Base-by-base conservation (phyloP, 1,140 invertebrate species). In the Drosophila triauraria region DNA sequence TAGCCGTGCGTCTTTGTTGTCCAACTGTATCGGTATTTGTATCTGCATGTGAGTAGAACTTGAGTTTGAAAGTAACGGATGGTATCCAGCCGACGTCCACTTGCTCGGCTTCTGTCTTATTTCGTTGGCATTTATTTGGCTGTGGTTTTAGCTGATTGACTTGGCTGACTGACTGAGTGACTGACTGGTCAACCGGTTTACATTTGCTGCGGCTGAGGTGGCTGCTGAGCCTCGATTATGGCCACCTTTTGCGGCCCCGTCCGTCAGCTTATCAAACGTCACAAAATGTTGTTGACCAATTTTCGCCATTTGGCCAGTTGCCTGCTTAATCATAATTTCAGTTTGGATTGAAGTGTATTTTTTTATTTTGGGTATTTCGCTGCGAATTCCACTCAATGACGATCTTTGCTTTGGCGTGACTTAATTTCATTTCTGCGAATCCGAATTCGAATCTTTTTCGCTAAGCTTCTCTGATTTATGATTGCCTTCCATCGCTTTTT, bases 61-160 rank as follows among this genome's bases (percentile, higher is more conserved):
- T 60, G 63, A 58, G 68, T 74, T 63, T 27, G 35, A 83, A 70
- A 80, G 60, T 85, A 87, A 87, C 79, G 82, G 79, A 68, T 70
- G 44, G 46, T 35, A 48, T 40, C 64, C 61, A 72, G 42, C 53
- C 53, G 20, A 9, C 20, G 53, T 54, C 69, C 61, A 71, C 47
- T 85, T 78, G 63, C 74, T 77, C 35, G 47, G 38, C 44, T 47
- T 53, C 47, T 84, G 81, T 79, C 79, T 86, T 83, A 86, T 76
- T 86, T 71, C 83, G 81, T 65, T 82, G 69, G 83, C 75, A 87
- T 86, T 87, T 87, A 56, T 77, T 81, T 76, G 68, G 40, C 42
- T 75, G 43, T 70, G 57, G 78, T 74, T 84, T 84, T 81, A 72
- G 68, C 70, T 57, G 70, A 74, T 35, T 54, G 53, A 56, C 68